Conservation (phyloP, 2,797 vertebrate genomes). For the Heteromormyrus szaboi region DNA sequence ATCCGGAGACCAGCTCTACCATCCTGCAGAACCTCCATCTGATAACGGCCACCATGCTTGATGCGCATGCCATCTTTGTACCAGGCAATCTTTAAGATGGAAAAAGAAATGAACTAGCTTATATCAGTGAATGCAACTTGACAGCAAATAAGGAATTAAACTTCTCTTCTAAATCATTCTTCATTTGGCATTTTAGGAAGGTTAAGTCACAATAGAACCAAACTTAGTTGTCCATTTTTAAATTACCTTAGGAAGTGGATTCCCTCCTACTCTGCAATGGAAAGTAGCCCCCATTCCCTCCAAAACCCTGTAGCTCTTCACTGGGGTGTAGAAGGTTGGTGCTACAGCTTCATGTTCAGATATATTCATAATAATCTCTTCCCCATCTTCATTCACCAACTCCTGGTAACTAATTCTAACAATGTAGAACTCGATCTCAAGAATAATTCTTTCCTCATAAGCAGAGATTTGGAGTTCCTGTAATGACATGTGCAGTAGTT, state of each 20-base stretch:
- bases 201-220: not conserved
- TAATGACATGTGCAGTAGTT: not conserved
- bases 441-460: constrained; percentile 90
- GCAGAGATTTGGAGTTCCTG: constrained; percentile 91
- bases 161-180: not conserved
- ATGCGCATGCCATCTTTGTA: constrained; percentile 95
- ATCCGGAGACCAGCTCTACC: constrained; percentile 84
- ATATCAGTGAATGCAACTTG: not conserved
- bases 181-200: not conserved
- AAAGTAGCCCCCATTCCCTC: constrained; percentile 92
- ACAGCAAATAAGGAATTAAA: not conserved
- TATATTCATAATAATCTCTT: constrained; percentile 74
- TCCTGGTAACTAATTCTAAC: constrained; percentile 84
- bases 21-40: constrained; percentile 83
- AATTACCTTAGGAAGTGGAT: constrained; percentile 85
- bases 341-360: constrained; percentile 73
- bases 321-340: constrained; percentile 74
- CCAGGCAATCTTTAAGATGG: constrained; percentile 77
- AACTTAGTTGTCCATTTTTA: not conserved
- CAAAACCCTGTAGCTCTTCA: constrained; percentile 90
- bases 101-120: not conserved
- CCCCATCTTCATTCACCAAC: constrained; percentile 84
- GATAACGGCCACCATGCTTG: constrained; percentile 70
- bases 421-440: constrained; percentile 90
- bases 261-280: constrained; percentile 85